Percentiles rank a stretch among this genome's conserved stretches.
phyloP scores from a whole-genome alignment of 1,140 invertebrate species.

The Mercenaria mercenaria region DNA sequence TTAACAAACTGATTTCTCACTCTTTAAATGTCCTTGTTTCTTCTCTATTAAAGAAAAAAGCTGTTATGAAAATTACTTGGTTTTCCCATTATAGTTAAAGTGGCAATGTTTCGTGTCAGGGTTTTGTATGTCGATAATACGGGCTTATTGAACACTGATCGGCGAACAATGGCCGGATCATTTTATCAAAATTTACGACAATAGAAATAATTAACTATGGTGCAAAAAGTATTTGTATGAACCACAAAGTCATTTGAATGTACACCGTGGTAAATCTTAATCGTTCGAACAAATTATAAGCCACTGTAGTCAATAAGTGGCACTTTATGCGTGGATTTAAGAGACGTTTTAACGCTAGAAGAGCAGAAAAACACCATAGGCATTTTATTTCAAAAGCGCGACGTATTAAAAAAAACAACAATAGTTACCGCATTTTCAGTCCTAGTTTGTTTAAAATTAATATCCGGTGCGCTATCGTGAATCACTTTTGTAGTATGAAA shows the following conservation, averaged over 20 bases:
- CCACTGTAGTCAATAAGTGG: background rate
- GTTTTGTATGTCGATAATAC: constrained; percentile 22
- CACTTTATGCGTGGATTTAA: background rate
- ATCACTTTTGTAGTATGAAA: background rate
- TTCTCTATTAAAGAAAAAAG: background rate
- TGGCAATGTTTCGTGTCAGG: constrained; percentile 15
- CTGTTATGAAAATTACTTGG: background rate
- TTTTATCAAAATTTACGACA: constrained; percentile 29
- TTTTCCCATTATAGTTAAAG: background rate
- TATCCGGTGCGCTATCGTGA: background rate
- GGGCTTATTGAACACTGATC: constrained; percentile 14
- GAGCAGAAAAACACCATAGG: background rate
- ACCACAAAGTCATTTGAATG: background rate
- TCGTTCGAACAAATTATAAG: background rate
- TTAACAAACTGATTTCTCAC: background rate
- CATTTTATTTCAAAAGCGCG: too few relatives aligned
- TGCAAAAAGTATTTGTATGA: constrained; percentile 40
- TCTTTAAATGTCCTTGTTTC: background rate
- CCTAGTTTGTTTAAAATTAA: background rate
- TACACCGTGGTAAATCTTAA: background rate
- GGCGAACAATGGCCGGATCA: constrained; percentile 41
- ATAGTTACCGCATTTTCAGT: background rate
- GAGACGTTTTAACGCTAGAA: background rate
- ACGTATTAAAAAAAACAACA: too few relatives aligned
- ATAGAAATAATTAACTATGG: constrained; percentile 29